phyloP scores from a whole-genome alignment of 2,797 vertebrate species.

The Cygnus olor region DNA sequence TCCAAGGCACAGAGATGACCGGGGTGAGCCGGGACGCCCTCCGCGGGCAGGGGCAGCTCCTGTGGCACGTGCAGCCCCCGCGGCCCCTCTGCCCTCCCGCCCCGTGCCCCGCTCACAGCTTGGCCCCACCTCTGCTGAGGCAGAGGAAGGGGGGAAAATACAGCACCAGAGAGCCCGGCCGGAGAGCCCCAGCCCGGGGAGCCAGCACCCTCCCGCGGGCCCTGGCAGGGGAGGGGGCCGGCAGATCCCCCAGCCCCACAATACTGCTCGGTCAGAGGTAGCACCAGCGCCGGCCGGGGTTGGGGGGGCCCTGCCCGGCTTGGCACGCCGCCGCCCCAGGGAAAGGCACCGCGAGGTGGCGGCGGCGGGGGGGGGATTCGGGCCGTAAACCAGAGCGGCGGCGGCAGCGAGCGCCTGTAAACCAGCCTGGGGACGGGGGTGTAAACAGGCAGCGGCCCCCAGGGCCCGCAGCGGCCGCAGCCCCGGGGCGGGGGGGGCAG shows the following conservation, averaged over 20 bases:
- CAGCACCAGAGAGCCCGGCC: constrained; percentile 20
- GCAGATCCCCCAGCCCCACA: constrained; percentile 9
- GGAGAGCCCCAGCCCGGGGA: background rate
- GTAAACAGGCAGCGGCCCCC: background rate
- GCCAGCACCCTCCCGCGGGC: background rate
- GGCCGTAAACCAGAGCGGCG: background rate
- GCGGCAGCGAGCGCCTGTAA: background rate
- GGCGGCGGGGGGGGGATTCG: background rate
- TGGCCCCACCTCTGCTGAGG: background rate
- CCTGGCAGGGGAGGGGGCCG: background rate
- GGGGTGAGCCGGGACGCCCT: background rate
- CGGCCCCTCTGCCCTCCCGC: background rate
- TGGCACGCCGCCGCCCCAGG: background rate
- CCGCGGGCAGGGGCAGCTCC: background rate
- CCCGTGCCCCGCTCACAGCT: background rate
- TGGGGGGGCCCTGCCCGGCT: background rate
- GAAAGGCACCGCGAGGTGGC: background rate
- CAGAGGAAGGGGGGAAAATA: background rate
- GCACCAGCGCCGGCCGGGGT: background rate
- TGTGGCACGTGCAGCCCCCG: background rate
- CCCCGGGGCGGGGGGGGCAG: background rate
- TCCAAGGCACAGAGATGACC: constrained; percentile 37
- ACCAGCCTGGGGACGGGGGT: background rate
- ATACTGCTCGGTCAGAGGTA: constrained; percentile 43
- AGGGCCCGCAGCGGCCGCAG: background rate